Percentiles rank a stretch among this genome's conserved stretches.
Conservation (phyloP, 2,888 invertebrate species). For the Andrena fulva region DNA sequence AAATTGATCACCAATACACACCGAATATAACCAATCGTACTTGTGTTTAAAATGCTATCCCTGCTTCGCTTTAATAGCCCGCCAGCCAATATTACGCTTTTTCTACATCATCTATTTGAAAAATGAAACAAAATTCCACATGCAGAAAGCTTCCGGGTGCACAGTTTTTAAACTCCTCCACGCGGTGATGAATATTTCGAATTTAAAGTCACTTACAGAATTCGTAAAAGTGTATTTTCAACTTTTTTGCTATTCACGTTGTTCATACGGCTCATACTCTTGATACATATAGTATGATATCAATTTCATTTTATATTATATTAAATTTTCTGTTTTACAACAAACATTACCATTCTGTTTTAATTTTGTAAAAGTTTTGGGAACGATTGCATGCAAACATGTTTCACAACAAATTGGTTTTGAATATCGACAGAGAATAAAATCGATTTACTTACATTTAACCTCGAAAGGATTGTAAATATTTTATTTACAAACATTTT, state of each 20-base stretch:
- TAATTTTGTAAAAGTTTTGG: neutral
- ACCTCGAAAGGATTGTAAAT: too few species aligned
- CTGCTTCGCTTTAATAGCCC: conserved; percentile 3
- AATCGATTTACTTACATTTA: too few species aligned
- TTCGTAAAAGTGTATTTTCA: neutral
- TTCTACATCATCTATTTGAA: neutral
- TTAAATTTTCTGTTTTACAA: neutral
- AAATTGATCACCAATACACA: conserved; percentile 45
- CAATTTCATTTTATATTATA: neutral
- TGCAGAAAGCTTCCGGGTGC: neutral
- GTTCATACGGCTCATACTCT: neutral
- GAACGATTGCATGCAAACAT: too few species aligned
- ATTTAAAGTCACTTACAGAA: conserved; percentile 11
- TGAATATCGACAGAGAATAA: too few species aligned
- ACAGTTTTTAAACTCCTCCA: conserved; percentile 9
- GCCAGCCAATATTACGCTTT: conserved; percentile 18
- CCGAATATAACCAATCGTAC: conserved; percentile 31
- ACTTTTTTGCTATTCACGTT: neutral
- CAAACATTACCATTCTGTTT: neutral
- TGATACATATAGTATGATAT: neutral
- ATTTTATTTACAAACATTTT: too few species aligned
- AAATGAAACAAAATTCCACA: conserved; percentile 13
- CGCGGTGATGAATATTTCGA: neutral
- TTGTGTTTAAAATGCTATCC: conserved; percentile 30
- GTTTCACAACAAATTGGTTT: too few species aligned